Evolutionary conservation across 1,140 invertebrate species (phyloP).

Genomic region (Mactra quadrangularis): DNA sequence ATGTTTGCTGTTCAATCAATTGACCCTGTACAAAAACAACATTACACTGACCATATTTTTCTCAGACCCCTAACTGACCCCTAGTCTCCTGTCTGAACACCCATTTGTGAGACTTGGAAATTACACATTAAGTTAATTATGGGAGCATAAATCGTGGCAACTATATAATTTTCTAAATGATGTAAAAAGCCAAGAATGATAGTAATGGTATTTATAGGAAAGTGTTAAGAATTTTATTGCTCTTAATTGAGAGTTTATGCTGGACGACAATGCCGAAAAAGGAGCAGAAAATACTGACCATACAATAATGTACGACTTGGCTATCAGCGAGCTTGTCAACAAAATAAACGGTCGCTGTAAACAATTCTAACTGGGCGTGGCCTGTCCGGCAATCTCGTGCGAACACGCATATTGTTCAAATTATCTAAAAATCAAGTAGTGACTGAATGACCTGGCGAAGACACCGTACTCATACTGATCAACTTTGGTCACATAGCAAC

Average conservation of each 20-base stretch:
- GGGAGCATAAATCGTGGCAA: conserved; percentile 40
- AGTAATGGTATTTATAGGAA: conserved; percentile 19
- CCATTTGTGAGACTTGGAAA: conserved; percentile 39
- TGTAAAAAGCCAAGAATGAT: conserved; percentile 26
- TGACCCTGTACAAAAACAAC: conserved; percentile 19
- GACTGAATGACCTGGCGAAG: too few relatives aligned
- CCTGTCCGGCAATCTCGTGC: conserved; percentile 26
- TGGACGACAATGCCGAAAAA: background rate
- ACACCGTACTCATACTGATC: too few relatives aligned
- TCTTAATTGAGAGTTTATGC: conserved; percentile 46
- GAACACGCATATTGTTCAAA: conserved; percentile 16
- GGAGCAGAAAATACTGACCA: background rate
- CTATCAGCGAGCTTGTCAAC: conserved; percentile 6
- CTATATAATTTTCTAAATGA: conserved; percentile 55
- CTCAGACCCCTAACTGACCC: conserved; percentile 40
- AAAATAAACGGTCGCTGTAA: conserved; percentile 20
- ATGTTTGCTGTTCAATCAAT: too few relatives aligned
- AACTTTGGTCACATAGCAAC: too few relatives aligned
- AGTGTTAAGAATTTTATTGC: conserved; percentile 55
- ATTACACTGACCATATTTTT: conserved; percentile 37
- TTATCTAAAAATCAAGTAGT: background rate
- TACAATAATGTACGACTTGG: background rate
- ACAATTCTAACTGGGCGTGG: conserved; percentile 39
- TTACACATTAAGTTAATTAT: conserved; percentile 18
- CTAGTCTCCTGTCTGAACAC: conserved; percentile 14